Percentiles rank a stretch among this genome's conserved stretches.
Conservation (phyloP, 2,113 vertebrate species). For the Corvus cornix region DNA sequence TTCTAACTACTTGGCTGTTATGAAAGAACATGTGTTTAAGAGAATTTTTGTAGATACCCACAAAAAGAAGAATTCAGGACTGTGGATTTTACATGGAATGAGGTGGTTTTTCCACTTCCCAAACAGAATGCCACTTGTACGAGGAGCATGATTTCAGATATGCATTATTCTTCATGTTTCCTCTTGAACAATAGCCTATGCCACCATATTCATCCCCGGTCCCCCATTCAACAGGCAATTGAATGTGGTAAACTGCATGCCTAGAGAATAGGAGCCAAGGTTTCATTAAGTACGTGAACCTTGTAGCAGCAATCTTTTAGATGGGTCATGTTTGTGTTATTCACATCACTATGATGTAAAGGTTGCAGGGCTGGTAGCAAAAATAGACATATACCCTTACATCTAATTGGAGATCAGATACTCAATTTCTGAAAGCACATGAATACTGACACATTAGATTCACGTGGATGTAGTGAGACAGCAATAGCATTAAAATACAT, state of each 20-base stretch:
- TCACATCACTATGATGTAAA: neutral
- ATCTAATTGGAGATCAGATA: neutral
- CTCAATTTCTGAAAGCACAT: neutral
- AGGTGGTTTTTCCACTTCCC: neutral
- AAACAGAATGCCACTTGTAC: neutral
- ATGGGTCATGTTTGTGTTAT: neutral
- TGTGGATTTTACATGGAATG: neutral
- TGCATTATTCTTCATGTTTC: neutral
- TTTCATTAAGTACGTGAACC: neutral
- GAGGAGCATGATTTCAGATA: neutral
- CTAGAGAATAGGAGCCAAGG: neutral
- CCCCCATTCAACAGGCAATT: fast-evolving
- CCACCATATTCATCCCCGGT: too few relatives aligned
- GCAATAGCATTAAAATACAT: neutral
- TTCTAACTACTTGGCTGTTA: neutral
- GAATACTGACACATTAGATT: neutral
- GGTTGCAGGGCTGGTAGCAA: neutral
- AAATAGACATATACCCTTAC: neutral
- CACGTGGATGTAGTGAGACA: neutral
- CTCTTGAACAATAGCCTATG: neutral
- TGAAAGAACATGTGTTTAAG: neutral
- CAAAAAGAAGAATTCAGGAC: neutral
- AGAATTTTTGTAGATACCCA: neutral
- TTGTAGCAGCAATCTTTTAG: neutral
- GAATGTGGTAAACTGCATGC: neutral